Percentiles rank a stretch among this genome's conserved stretches.
Evolutionary conservation across 2,797 vertebrate genomes (phyloP).

Genomic region (Clarias laeviceps): DNA sequence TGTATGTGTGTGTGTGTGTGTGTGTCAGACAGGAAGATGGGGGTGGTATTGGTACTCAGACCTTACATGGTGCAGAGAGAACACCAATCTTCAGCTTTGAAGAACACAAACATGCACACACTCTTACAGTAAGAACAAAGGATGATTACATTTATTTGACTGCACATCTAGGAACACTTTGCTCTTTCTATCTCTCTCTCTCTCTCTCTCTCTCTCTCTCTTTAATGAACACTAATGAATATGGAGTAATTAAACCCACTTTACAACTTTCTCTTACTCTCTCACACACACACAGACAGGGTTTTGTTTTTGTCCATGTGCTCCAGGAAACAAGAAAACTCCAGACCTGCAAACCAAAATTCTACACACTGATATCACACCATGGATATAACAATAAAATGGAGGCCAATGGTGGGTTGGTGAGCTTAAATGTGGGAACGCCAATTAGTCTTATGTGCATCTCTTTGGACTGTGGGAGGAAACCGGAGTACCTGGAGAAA

Average conservation of each 20-base stretch:
- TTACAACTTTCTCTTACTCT: constrained; percentile 3
- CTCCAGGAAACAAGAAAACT: not conserved
- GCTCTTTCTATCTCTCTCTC: too few species aligned
- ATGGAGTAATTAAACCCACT: not conserved
- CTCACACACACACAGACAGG: not conserved
- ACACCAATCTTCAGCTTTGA: constrained; percentile 25
- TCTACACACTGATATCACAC: constrained; percentile 25
- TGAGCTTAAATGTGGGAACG: too few species aligned
- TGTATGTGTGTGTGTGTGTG: constrained; percentile 29
- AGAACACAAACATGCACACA: constrained; percentile 21
- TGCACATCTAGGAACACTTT: not conserved
- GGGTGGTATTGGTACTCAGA: constrained; percentile 40
- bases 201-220: not conserved
- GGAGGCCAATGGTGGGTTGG: too few species aligned
- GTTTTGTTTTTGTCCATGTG: not conserved
- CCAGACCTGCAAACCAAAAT: not conserved
- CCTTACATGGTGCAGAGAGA: constrained; percentile 44
- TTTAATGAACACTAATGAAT: not conserved
- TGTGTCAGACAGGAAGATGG: constrained; percentile 41
- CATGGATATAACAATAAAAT: constrained; percentile 9
- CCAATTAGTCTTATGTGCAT: too few species aligned
- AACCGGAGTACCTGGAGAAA: too few species aligned
- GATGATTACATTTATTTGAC: constrained; percentile 3
- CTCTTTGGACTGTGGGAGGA: too few species aligned
- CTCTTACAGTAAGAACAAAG: not conserved